Conservation (phyloP, 2,797 vertebrate genomes). For the Rachycentron canadum region DNA sequence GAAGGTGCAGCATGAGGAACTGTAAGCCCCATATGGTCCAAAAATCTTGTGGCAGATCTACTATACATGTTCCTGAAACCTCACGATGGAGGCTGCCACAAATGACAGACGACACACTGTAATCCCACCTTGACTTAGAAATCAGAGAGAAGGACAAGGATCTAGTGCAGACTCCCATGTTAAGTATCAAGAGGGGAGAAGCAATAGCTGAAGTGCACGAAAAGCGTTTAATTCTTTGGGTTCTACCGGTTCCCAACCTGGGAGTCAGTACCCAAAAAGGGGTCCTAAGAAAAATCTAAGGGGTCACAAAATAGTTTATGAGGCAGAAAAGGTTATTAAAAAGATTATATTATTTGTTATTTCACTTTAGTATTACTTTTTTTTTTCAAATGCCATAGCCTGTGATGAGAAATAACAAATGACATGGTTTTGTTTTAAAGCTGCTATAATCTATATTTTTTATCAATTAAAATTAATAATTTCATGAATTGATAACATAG, state of each 20-base stretch:
- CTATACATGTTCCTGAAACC: conserved; percentile 34
- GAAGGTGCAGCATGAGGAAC: conserved; percentile 69
- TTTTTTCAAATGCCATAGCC: neutral
- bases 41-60: conserved; percentile 62
- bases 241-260: neutral
- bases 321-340: too few relatives aligned
- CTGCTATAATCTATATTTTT: neutral
- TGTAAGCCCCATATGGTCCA: conserved; percentile 82
- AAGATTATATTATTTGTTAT: neutral
- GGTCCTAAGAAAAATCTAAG: neutral
- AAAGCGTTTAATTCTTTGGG: neutral
- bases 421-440: neutral
- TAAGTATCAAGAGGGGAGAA: neutral
- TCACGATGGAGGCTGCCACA: conserved; percentile 54
- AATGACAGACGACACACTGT: conserved; percentile 40
- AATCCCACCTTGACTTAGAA: conserved; percentile 56
- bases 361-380: too few relatives aligned
- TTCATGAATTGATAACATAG: too few relatives aligned
- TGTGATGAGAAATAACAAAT: neutral
- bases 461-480: neutral
- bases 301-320: neutral
- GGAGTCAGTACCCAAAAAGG: too few relatives aligned
- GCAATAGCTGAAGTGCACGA: neutral
- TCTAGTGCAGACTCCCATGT: too few relatives aligned
- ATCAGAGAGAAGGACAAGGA: conserved; percentile 6